These are phyloP conservation scores for Augochlora pura DNA, from an alignment of 1,140 invertebrate species.

Conservation along the genomic window DNA sequence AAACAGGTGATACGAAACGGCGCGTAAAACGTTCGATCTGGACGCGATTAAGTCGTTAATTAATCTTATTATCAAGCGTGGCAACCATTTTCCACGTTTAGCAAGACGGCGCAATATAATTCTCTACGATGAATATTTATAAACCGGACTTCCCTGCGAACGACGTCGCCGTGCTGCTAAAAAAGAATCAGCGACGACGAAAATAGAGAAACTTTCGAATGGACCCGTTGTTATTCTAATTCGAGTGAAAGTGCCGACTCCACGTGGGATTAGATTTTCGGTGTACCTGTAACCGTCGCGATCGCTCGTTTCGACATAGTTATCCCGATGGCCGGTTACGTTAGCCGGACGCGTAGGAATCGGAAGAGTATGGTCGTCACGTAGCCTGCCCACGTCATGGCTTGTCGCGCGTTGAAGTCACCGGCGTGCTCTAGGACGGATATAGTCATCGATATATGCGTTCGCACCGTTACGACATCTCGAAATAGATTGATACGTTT, in stretches of 20 bases:
- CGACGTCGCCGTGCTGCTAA: no score
- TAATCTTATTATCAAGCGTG: no score
- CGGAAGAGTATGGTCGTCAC: constrained; percentile 6
- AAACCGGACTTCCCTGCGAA: no score
- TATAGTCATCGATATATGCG: constrained; percentile 18
- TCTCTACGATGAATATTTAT: no score
- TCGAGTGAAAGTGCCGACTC: not conserved
- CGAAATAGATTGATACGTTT: not conserved
- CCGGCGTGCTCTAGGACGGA: constrained; percentile 23
- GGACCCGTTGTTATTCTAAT: not conserved
- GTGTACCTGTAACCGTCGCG: not conserved
- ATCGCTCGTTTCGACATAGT: not conserved
- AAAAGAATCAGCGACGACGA: no score
- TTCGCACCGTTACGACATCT: constrained; percentile 4
- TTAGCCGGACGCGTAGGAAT: constrained; percentile 4
- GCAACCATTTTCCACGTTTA: no score
- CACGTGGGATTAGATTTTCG: not conserved
- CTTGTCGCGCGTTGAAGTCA: constrained; percentile 43
- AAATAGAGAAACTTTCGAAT: no score
- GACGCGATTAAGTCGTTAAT: no score
- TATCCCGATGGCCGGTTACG: not conserved
- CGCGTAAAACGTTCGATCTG: no score
- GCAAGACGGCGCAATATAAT: no score
- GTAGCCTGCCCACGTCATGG: constrained; percentile 18
- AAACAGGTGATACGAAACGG: no score